Percentiles rank a stretch among this genome's conserved stretches.
Conservation (phyloP, 2,888 invertebrate species). For the Octonoba sinensis region DNA sequence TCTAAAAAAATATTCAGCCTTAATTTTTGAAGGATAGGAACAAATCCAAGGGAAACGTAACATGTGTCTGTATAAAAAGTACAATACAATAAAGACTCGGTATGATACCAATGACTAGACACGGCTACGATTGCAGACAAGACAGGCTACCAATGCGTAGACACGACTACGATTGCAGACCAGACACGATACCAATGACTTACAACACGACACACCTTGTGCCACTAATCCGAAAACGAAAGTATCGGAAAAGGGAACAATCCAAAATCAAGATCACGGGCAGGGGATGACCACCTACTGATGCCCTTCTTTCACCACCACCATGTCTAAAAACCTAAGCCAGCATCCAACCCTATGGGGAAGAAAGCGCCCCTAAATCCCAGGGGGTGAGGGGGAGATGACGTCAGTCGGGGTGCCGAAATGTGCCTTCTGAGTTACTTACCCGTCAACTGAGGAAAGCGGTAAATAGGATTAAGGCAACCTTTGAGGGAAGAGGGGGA, state of each 20-base stretch:
- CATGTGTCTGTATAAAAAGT: too few relatives aligned
- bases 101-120: not conserved
- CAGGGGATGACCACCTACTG: conserved; percentile 4
- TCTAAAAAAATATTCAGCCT: too few relatives aligned
- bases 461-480: conserved; percentile 54
- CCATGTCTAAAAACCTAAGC: not conserved
- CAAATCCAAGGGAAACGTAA: too few relatives aligned
- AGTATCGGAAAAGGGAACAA: too few relatives aligned
- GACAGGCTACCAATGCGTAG: too few relatives aligned
- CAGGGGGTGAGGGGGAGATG: conserved; percentile 26
- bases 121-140: too few relatives aligned
- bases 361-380: conserved; percentile 6
- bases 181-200: not conserved
- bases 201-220: conserved; percentile 6
- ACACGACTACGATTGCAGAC: too few relatives aligned
- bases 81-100: too few relatives aligned
- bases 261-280: conserved; percentile 14
- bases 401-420: conserved; percentile 15
- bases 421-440: conserved; percentile 24
- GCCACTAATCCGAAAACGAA: too few relatives aligned
- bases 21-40: too few relatives aligned
- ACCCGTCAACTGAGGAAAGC: conserved; percentile 18
- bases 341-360: conserved; percentile 8
- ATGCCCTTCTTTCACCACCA: conserved; percentile 21
- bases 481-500: conserved; percentile 12